Conservation (phyloP, 2,113 vertebrate species). For the Actenoides hombroni region DNA sequence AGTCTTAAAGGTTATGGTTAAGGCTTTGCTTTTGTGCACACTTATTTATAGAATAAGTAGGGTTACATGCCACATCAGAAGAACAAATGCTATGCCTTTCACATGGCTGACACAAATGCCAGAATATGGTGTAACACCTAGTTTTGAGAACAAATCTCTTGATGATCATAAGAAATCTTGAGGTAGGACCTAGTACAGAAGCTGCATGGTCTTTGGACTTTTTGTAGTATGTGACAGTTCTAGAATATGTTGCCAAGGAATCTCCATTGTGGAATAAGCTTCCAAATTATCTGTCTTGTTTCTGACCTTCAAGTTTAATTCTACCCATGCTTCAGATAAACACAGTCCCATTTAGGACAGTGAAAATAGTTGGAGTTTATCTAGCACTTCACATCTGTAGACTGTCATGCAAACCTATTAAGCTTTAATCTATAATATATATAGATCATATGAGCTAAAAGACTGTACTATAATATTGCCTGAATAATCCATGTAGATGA, state of each 20-base stretch:
- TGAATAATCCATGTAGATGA: not conserved
- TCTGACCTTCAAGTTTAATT: not conserved
- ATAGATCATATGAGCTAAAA: not conserved
- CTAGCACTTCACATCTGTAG: not conserved
- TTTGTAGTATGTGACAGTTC: not conserved
- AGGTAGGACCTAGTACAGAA: not conserved
- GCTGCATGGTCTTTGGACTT: not conserved
- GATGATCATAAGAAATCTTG: not conserved
- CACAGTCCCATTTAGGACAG: not conserved
- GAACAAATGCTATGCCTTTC: not conserved
- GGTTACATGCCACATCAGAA: not conserved
- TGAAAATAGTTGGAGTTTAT: not conserved
- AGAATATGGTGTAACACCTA: not conserved
- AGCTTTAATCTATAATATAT: not conserved
- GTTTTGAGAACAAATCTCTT: conserved; percentile 14
- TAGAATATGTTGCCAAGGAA: not conserved
- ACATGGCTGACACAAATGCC: not conserved
- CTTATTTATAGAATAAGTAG: not conserved
- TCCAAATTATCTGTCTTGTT: not conserved
- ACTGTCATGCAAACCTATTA: not conserved
- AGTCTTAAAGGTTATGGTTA: not conserved
- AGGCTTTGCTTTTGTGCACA: not conserved
- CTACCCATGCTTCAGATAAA: not conserved
- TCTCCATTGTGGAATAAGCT: not conserved
- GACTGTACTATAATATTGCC: not conserved